Evolutionary conservation across 2,797 vertebrate genomes (phyloP).

Genomic region (Myioborus miniatus): DNA sequence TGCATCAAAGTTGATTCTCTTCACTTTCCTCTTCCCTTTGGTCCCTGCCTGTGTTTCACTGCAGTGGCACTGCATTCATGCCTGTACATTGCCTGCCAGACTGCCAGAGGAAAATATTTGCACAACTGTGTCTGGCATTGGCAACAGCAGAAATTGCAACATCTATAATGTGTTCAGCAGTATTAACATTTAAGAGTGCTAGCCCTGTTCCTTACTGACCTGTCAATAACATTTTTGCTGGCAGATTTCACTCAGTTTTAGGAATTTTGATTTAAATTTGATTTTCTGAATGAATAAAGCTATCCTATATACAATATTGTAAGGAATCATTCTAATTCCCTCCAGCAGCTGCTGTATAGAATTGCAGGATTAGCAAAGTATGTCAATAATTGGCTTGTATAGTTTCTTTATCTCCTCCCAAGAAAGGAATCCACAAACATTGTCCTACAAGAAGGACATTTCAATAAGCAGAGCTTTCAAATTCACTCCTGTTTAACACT

Average conservation of each 20-base stretch:
- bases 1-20: background rate
- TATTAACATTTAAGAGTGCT: background rate
- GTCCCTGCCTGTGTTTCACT: fast-evolving
- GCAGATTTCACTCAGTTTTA: background rate
- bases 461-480: background rate
- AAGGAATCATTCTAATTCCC: background rate
- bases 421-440: background rate
- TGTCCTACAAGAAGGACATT: background rate
- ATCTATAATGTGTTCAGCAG: background rate
- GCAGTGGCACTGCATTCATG: background rate
- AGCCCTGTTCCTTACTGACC: background rate
- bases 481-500: background rate
- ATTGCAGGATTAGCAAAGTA: background rate
- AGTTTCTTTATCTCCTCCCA: background rate
- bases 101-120: background rate
- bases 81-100: background rate
- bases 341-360: background rate
- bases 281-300: background rate
- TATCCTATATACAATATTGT: background rate
- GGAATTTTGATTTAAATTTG: background rate
- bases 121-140: background rate
- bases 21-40: background rate
- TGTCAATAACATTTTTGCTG: background rate
- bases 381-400: background rate
- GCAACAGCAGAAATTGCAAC: background rate